Conservation (phyloP, 2,113 vertebrate genomes). For the Phalacrocorax pelagicus region DNA sequence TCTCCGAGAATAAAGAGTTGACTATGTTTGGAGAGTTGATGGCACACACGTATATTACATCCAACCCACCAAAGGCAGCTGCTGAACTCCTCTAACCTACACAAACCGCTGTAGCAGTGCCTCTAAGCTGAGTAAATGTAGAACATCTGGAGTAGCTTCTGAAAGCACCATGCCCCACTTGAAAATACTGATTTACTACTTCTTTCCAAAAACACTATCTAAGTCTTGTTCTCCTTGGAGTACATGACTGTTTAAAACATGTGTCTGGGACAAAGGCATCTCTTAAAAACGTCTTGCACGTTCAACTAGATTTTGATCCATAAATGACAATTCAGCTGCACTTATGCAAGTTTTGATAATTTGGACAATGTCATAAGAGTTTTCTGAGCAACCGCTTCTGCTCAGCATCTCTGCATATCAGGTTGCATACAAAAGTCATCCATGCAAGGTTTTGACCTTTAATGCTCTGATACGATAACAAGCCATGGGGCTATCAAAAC, state of each 20-base stretch:
- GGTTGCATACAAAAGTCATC: not conserved
- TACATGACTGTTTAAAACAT: not conserved
- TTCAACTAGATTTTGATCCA: not conserved
- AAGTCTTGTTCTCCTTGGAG: not conserved
- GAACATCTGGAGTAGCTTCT: not conserved
- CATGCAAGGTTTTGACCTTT: not conserved
- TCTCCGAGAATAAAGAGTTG: not conserved
- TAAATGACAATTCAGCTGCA: not conserved
- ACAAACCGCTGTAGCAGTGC: not conserved
- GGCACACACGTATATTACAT: not conserved
- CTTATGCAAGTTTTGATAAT: not conserved
- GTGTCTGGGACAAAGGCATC: not conserved
- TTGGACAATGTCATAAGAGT: not conserved
- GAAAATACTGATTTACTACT: not conserved
- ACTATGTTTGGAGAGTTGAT: not conserved
- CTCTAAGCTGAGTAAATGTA: not conserved
- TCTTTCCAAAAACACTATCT: not conserved
- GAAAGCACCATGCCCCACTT: not conserved
- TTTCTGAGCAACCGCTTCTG: not conserved
- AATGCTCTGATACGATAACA: not conserved
- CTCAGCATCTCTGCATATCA: not conserved
- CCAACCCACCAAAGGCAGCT: not conserved
- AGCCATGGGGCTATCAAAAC: not conserved
- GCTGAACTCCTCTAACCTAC: not conserved
- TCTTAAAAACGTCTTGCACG: not conserved